Conservation (phyloP, 2,888 invertebrate genomes). For the Liopterus haemorrhoidalis region DNA sequence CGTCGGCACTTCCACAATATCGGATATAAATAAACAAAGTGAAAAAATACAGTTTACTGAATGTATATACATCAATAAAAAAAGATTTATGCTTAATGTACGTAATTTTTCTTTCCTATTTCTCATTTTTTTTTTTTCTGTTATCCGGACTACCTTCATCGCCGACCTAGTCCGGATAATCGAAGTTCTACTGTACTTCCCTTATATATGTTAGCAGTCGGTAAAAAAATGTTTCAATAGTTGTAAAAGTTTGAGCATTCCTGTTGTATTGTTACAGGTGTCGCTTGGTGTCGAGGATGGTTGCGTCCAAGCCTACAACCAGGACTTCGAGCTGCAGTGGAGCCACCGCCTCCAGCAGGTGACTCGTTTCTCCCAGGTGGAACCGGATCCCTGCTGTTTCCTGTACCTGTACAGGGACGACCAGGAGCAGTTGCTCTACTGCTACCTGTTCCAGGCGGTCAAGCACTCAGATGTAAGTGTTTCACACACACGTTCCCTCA, state of each 20-base stretch:
- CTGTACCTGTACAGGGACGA: constrained; percentile 70
- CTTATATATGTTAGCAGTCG: no score
- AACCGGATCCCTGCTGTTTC: constrained; percentile 50
- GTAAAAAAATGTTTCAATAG: no score
- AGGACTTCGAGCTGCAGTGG: constrained; percentile 63
- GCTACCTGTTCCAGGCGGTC: constrained; percentile 65
- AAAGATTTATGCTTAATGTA: no score
- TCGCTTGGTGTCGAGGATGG: constrained; percentile 68
- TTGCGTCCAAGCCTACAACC: constrained; percentile 61
- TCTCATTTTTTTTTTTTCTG: constrained; percentile 26
- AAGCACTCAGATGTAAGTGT: constrained; percentile 64
- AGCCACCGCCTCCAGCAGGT: constrained; percentile 60
- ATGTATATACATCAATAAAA: no score
- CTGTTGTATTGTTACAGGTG: constrained; percentile 59
- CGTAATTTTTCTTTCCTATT: constrained; percentile 1
- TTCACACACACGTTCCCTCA: no score
- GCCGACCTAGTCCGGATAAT: no score
- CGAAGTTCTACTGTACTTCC: no score
- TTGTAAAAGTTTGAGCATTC: no score
- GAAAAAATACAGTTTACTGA: no score
- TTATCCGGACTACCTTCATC: no score
- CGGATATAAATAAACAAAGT: not conserved
- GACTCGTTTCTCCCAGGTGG: constrained; percentile 47
- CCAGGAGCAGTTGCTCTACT: constrained; percentile 65
- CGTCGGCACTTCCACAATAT: constrained; percentile 11